These are phyloP conservation scores for Oxyscelio sp. DNA, from an alignment of 2,888 invertebrate genomes.

Conservation along the genomic window DNA sequence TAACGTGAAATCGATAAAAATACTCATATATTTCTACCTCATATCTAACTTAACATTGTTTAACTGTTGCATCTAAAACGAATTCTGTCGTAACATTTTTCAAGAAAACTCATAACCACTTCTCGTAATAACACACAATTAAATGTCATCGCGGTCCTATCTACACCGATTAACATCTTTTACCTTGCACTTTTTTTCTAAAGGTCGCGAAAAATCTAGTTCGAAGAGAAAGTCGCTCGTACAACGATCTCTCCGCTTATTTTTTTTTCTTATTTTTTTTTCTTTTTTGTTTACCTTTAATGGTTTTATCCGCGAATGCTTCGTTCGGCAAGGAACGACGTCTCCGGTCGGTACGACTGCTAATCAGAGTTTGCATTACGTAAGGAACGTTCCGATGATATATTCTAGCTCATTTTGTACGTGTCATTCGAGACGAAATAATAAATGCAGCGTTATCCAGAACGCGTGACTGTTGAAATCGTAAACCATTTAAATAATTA, in stretches of 20 bases:
- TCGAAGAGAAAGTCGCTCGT: slow-evolving; percentile 50
- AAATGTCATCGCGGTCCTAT: not conserved
- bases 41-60: too few relatives aligned
- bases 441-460: slow-evolving; percentile 27
- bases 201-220: slow-evolving; percentile 42
- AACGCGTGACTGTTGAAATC: slow-evolving; percentile 5
- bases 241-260: slow-evolving; percentile 41
- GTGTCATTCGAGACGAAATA: slow-evolving; percentile 50
- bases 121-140: slow-evolving; percentile 2
- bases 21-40: too few relatives aligned
- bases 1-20: too few relatives aligned
- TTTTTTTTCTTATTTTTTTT: too few relatives aligned
- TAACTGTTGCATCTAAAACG: too few relatives aligned
- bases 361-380: slow-evolving; percentile 69
- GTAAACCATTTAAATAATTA: not conserved
- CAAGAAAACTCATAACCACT: not conserved
- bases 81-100: too few relatives aligned
- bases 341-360: slow-evolving; percentile 63
- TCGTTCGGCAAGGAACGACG: slow-evolving; percentile 48
- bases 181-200: not conserved
- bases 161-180: too few relatives aligned
- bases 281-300: slow-evolving; percentile 42
- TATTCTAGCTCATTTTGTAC: slow-evolving; percentile 46
- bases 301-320: slow-evolving; percentile 49
- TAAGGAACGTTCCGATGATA: slow-evolving; percentile 57